Evolutionary conservation across 1,140 invertebrate genomes (phyloP).

Genomic region (Portunus trituberculatus): DNA sequence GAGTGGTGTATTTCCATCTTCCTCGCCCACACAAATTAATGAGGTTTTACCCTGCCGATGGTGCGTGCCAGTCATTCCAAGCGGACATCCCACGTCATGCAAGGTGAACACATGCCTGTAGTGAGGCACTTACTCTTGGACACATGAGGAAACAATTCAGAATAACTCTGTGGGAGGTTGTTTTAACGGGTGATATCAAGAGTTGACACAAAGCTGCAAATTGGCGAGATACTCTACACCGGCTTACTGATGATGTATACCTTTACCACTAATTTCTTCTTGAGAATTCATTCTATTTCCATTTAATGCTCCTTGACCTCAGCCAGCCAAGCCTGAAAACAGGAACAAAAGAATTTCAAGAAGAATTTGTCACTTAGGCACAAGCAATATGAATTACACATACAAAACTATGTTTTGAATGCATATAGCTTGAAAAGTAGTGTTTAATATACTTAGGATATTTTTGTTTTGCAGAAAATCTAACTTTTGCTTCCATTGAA

Average conservation of each 20-base stretch:
- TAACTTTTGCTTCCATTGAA: too few species aligned
- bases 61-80: conserved; percentile 63
- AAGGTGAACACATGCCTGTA: conserved; percentile 52
- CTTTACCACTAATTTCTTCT: conserved; percentile 59
- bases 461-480: too few species aligned
- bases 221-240: conserved; percentile 51
- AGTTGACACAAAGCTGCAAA: conserved; percentile 62
- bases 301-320: background rate
- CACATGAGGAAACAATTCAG: conserved; percentile 61
- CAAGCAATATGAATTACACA: too few species aligned
- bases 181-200: conserved; percentile 41
- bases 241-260: conserved; percentile 62
- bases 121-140: conserved; percentile 57
- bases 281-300: conserved; percentile 57
- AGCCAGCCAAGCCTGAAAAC: conserved; percentile 27
- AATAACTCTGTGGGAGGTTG: conserved; percentile 54
- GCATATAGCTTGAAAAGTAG: too few species aligned
- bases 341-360: background rate
- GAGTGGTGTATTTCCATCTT: background rate
- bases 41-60: conserved; percentile 26
- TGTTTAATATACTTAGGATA: too few species aligned
- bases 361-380: too few species aligned
- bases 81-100: conserved; percentile 58
- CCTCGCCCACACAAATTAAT: conserved; percentile 26
- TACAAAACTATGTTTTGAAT: too few species aligned